Evolutionary conservation across 2,888 invertebrate species (phyloP).

Genomic region (Andrena fulva): DNA sequence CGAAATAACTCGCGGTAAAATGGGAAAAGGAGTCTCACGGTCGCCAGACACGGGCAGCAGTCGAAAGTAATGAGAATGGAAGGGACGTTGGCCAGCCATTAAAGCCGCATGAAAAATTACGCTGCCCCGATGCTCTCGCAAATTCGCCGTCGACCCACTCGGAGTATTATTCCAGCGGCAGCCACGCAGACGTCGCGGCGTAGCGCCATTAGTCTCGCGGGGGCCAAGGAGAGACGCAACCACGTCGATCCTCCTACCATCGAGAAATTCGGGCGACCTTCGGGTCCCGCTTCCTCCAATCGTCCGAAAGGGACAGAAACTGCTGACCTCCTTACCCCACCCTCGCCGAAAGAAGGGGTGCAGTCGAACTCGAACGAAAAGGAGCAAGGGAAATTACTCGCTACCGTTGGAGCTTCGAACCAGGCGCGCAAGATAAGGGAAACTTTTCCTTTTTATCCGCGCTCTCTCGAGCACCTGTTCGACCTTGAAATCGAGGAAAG

Average conservation of each 20-base stretch:
- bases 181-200: not conserved
- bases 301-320: no score
- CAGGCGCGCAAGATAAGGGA: no score
- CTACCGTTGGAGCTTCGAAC: no score
- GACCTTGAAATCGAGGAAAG: not conserved
- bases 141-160: constrained; percentile 18
- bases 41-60: not conserved
- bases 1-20: constrained; percentile 30
- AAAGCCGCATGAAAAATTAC: constrained; percentile 44
- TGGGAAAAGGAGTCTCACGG: constrained; percentile 15
- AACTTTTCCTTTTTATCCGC: no score
- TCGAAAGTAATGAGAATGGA: constrained; percentile 30
- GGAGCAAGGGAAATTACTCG: no score
- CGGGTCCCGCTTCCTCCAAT: not conserved
- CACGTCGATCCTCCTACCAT: not conserved
- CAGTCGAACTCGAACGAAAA: no score
- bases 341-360: no score
- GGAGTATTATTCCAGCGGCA: constrained; percentile 5
- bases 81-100: constrained; percentile 32
- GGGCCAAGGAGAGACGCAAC: constrained; percentile 17
- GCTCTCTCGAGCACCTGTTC: not conserved
- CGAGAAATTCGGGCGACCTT: not conserved
- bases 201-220: constrained; percentile 24
- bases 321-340: no score
- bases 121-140: not conserved